Percentiles rank a stretch among this genome's conserved stretches.
Conservation (phyloP, 2,888 invertebrate species). For the Nymphalis urticae region DNA sequence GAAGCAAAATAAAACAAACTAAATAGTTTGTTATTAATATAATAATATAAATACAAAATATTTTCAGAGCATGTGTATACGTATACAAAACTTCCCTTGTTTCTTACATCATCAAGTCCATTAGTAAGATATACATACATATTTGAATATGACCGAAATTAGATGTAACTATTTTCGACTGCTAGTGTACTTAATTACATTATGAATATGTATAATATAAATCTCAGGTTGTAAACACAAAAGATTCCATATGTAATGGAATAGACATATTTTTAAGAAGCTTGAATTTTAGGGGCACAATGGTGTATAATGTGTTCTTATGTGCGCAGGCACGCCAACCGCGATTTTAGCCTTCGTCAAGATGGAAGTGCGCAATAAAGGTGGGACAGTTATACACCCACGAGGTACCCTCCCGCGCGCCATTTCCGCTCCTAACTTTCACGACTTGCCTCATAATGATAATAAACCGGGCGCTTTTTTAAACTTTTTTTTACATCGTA, state of each 20-base stretch:
- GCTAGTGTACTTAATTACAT: too few species aligned
- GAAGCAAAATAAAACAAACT: neutral
- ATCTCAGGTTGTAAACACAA: neutral
- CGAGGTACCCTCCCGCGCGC: constrained; percentile 52
- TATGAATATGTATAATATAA: neutral
- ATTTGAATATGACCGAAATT: too few species aligned
- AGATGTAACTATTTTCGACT: too few species aligned
- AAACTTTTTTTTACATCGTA: constrained; percentile 58
- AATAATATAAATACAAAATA: too few species aligned
- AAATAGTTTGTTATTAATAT: too few species aligned
- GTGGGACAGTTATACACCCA: constrained; percentile 48
- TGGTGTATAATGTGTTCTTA: constrained; percentile 23
- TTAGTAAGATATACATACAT: too few species aligned
- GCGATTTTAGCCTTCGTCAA: constrained; percentile 45
- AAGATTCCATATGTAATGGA: constrained; percentile 1
- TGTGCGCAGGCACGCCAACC: constrained; percentile 20
- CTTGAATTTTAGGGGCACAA: constrained; percentile 1
- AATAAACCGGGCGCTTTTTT: constrained; percentile 71
- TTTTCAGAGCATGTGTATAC: neutral
- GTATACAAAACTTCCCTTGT: too few species aligned
- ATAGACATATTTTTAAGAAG: constrained; percentile 5
- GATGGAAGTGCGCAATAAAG: constrained; percentile 56
- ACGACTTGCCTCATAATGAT: constrained; percentile 71
- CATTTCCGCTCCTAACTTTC: constrained; percentile 76
- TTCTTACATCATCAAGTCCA: too few species aligned